Conservation (phyloP, 2,113 vertebrate genomes). For the Phyllostomus hastatus region DNA sequence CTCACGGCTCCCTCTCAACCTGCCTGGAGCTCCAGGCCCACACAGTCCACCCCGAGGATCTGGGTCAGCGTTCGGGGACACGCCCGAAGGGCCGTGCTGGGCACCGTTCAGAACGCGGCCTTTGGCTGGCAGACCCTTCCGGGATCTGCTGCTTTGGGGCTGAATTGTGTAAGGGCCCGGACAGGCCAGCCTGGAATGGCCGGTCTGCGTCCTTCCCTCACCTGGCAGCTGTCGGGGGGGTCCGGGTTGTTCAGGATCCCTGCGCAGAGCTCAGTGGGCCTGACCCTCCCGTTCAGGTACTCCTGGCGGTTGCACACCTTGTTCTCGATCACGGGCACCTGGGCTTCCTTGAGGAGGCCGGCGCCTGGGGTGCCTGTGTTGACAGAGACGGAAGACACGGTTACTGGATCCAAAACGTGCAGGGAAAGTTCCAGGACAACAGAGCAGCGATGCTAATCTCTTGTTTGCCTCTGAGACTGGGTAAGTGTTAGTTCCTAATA, state of each 20-base stretch:
- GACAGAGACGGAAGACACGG: neutral
- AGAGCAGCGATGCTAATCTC: accelerated
- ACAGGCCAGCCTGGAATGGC: accelerated
- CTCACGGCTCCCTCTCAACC: neutral
- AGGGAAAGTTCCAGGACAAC: neutral
- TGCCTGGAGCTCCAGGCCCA: neutral
- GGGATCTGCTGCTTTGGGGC: neutral
- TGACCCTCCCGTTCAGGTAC: constrained; percentile 86
- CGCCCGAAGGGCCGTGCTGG: neutral
- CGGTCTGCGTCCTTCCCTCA: constrained; percentile 57
- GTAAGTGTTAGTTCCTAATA: too few relatives aligned
- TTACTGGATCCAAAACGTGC: neutral
- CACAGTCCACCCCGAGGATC: too few relatives aligned
- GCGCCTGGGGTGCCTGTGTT: constrained; percentile 85
- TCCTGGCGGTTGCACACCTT: constrained; percentile 91
- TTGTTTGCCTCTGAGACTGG: accelerated
- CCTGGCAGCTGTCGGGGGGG: constrained; percentile 99
- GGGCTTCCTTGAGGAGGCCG: constrained; percentile 90
- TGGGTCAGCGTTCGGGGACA: accelerated
- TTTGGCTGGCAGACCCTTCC: neutral
- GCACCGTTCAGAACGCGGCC: neutral
- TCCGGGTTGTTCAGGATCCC: constrained; percentile 89
- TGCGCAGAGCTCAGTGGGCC: constrained; percentile 89
- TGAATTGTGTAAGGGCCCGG: neutral
- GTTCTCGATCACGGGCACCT: constrained; percentile 95